Base-by-base conservation (phyloP, 1,140 invertebrate species). In the Drosophila nebulosa region DNA sequence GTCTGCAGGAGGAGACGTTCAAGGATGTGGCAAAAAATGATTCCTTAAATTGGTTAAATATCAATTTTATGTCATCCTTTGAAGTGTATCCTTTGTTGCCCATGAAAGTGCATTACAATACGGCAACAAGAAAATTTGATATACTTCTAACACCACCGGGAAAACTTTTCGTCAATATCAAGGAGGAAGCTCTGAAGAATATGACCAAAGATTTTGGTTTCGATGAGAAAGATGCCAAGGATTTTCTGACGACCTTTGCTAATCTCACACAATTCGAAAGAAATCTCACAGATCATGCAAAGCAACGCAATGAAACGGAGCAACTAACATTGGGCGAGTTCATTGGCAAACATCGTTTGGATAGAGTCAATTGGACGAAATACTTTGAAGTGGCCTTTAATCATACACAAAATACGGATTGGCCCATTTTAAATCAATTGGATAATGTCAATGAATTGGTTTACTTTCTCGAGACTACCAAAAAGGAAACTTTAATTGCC, bases 311-410 rank as follows among this genome's bases (percentile, higher is more conserved):
- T 12, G 71, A 81, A 53, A 77, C 81, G 0, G 74, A 90, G 22
- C 36, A 66, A 2, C 18, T 79, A 0, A 67, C n/a, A 1, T 16
- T 88, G 5, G 73, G 50, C 1, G 71, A 81, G 0, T 90, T 90
- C 12, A n/a, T 90, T 0, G 10, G 0, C 2, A 63, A 59, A 14
- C 90, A 90, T 56, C 72, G 81, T 14, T 22, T 74, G 16, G 83
- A 90, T 64, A 65, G 73, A 4, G 18, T 90, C n/a, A 90, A 90
- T 22, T 90, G 90, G 90, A 90, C 83, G 0, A 69, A 63, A 0
- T 80, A 59, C 5, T 90, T 90, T 7, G 79, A 90, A 0, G 35
- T 88, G 1, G 90, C 90, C 6, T 90, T 90, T 32, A 90, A 90
- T 58, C 73, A 74, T 16, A 85, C 51, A 0, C 57, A 75, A 1